Evolutionary conservation across 2,888 invertebrate species (phyloP), one percentile per base, ranked within the genome.

Genomic region (Tricholauxania praeusta): DNA sequence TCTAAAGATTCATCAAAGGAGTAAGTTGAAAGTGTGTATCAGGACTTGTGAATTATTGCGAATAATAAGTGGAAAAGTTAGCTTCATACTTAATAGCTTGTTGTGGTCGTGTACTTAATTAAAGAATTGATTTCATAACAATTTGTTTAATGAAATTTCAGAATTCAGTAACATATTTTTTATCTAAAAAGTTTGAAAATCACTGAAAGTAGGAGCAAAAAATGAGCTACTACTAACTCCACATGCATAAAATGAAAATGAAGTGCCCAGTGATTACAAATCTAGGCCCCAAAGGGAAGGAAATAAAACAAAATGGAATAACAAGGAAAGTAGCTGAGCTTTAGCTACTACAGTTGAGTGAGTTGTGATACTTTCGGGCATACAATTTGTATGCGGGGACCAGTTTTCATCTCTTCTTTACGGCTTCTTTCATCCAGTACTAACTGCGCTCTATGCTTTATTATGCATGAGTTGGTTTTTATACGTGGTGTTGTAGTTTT

Each of bases 341-440:
- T 32, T 32, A 12, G 28, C 39, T 39, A 52, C 12, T 53, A 17
- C 10, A 39, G 60, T 39, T 12, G 14, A 47, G 39, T 39, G 64
- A 51, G 39, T 60, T 52, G 63, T 55, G 72, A 55, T 55, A 68
- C 17, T 52, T 55, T 60, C 22, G 55, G 63, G 57, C 67, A 71
- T 71, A 55, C 74, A 67, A 67, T 74, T 71, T 71, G 71, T 52
- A 71, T 68, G 66, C 66, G 7, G 64, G 73, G 32, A 32, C 39
- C 39, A 48, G 17, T 59, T 49, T 62, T 3, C 17, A 17, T 51
- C 51, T 49, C 19, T 49, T 1, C 12, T 66, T n/a, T n/a, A 39
- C 32, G 15, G 10, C 17, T 52, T 66, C 14, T 22, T 39, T 14
- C 39, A 39, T 10, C 48, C 49, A 49, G 22, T 28, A 49, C 19